Percentiles rank a stretch among this genome's conserved stretches.
phyloP scores from a whole-genome alignment of 2,797 vertebrate species.

The Lutjanus argentimaculatus region DNA sequence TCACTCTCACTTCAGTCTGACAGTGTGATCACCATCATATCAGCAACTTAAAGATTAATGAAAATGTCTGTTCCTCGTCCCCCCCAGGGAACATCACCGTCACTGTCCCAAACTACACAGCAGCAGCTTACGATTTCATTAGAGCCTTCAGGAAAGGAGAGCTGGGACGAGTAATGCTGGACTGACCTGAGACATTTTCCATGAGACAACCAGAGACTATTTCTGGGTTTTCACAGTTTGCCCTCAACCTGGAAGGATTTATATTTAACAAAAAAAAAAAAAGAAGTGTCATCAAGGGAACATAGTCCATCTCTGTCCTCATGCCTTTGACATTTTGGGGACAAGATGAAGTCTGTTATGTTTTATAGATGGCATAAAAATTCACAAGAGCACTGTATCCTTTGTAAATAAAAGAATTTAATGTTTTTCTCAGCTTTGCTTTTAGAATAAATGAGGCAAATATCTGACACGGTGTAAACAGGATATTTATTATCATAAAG shows the following conservation, averaged over 20 bases:
- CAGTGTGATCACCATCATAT: not conserved
- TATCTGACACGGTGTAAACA: conserved; percentile 59
- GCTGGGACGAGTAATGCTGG: conserved; percentile 92
- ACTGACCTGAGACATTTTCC: conserved; percentile 76
- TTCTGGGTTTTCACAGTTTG: conserved; percentile 11
- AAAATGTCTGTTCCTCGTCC: conserved; percentile 30
- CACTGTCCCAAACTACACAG: conserved; percentile 89
- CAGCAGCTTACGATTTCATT: conserved; percentile 93
- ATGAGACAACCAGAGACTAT: conserved; percentile 16
- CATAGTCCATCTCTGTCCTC: not conserved
- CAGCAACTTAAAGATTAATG: not conserved
- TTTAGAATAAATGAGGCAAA: conserved; percentile 35
- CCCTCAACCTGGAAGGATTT: conserved; percentile 7
- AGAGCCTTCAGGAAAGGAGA: conserved; percentile 91
- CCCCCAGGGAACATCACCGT: conserved; percentile 90
- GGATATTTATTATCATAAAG: conserved; percentile 77
- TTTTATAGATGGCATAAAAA: conserved; percentile 8
- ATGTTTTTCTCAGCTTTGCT: no score
- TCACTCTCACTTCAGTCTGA: not conserved
- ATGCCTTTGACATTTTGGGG: not conserved
- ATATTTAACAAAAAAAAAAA: not conserved
- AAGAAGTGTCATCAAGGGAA: not conserved
- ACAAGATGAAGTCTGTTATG: conserved; percentile 1
- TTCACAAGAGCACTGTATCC: not conserved
- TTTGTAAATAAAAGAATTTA: conserved; percentile 63